Percentiles rank a stretch among this genome's conserved stretches.
These are phyloP conservation scores for Synergus gifuensis DNA, from an alignment of 2,888 invertebrate genomes.

Conservation along the genomic window DNA sequence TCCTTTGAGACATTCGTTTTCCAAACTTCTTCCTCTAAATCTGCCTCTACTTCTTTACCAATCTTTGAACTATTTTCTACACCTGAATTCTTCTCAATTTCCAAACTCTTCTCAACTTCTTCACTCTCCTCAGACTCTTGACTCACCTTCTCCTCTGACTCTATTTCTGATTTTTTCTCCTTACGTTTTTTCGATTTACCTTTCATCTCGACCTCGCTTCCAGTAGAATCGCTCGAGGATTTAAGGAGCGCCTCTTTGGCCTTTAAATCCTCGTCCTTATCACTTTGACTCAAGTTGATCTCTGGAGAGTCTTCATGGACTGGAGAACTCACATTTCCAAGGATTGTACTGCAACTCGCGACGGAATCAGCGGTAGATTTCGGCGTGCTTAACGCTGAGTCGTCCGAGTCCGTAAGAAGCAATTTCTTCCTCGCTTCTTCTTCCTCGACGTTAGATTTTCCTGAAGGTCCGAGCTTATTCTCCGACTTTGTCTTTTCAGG, in stretches of 20 bases:
- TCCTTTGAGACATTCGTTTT: background rate
- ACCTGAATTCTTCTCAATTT: background rate
- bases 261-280: conserved; percentile 21
- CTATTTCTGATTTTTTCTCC: background rate
- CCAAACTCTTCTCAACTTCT: background rate
- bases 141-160: background rate
- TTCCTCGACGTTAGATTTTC: conserved; percentile 39
- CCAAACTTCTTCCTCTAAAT: background rate
- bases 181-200: background rate
- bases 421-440: conserved; percentile 48
- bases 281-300: background rate
- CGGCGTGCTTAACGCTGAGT: conserved; percentile 5
- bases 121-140: background rate
- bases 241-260: conserved; percentile 14
- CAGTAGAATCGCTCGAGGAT: background rate
- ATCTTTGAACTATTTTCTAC: background rate
- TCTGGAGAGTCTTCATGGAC: background rate
- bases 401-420: conserved; percentile 59
- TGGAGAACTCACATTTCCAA: background rate
- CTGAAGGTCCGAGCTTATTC: background rate
- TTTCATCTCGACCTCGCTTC: background rate
- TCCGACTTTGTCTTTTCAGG: background rate
- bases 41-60: background rate
- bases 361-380: background rate
- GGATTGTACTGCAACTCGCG: background rate